Evolutionary conservation across 2,888 invertebrate genomes (phyloP), one percentile per base, ranked within the genome.

Genomic region (Stenchaetothrips biformis): DNA sequence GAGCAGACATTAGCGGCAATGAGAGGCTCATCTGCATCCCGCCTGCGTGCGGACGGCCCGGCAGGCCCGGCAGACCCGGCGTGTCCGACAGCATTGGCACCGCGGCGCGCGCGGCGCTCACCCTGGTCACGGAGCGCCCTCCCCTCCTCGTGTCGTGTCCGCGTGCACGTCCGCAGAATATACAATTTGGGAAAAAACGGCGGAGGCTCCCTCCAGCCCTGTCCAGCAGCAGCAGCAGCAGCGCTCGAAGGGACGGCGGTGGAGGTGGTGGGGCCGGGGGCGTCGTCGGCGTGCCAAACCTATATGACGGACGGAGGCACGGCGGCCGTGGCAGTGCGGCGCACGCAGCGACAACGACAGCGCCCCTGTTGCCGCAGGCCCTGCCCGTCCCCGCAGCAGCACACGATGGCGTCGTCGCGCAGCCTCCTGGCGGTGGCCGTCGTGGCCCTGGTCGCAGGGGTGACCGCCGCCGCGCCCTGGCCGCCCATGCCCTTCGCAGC

Each of bases 171-270:
- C 67, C 25, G 7, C 25, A 21, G 67, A 74, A 74, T 74, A 74
- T 25, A 21, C 67, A 74, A 74, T 74, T 21, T 25, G 67, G 67
- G 67, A 25, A 74, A 74, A 74, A 74, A 74, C 67, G 25, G 67
- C 67, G 25, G n/a, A n/a, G n/a, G 21, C 59, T 18, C 18, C 59
- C 18, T 18, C 59, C 6, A 59, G 59, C 59, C 37, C 37, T 18
- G 59, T 6, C 53, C 53, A 53, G 53, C 53, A 16, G 59, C 6
- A 59, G 59, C 18, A 18, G 59, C 18, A 18, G 18, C 59, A 59
- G 59, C 59, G 0, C 53, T 16, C 16, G 59, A 18, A 59, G 59
- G 59, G 13, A 18, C 53, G 53, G 49, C 49, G n/a, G n/a, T n/a
- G 49, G 49, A 49, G 49, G 53, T 16, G 53, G 53, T 3, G 59